Evolutionary conservation across 1,140 invertebrate species (phyloP).

Genomic region (Coboldia fuscipes): DNA sequence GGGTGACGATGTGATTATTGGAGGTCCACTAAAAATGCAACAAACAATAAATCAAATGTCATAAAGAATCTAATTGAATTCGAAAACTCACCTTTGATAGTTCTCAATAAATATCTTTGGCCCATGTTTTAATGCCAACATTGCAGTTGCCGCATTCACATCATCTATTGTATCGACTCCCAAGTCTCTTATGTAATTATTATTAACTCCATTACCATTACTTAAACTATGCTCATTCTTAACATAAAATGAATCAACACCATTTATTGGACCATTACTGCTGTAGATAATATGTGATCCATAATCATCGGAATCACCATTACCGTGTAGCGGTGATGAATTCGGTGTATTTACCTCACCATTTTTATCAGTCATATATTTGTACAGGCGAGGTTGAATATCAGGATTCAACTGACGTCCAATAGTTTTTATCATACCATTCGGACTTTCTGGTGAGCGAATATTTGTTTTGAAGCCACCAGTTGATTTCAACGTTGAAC

Average conservation of each 20-base stretch:
- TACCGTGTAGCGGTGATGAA: too few relatives aligned
- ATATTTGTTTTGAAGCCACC: slow-evolving; percentile 10
- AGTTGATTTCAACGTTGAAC: slow-evolving; percentile 22
- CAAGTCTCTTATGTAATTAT: too few relatives aligned
- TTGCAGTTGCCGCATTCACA: slow-evolving; percentile 61
- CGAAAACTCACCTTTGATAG: slow-evolving; percentile 14
- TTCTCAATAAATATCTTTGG: slow-evolving; percentile 22
- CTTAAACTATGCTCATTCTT: background rate
- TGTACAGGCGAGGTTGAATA: slow-evolving; percentile 16
- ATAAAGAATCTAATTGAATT: background rate
- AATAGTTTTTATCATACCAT: background rate
- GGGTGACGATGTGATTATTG: slow-evolving; percentile 46
- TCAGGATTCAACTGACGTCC: slow-evolving; percentile 10
- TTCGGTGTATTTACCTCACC: background rate
- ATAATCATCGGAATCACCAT: background rate
- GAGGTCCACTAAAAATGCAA: slow-evolving; percentile 11
- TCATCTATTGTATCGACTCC: slow-evolving; percentile 29
- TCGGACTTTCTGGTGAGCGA: slow-evolving; percentile 4
- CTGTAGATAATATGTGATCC: background rate
- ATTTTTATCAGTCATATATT: slow-evolving; percentile 12
- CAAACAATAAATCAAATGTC: background rate
- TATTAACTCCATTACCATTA: background rate
- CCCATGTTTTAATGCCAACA: slow-evolving; percentile 59
- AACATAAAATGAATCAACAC: too few relatives aligned
- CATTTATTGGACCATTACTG: background rate